phyloP scores from a whole-genome alignment of 2,113 vertebrate genomes.

The Tor tambroides region DNA sequence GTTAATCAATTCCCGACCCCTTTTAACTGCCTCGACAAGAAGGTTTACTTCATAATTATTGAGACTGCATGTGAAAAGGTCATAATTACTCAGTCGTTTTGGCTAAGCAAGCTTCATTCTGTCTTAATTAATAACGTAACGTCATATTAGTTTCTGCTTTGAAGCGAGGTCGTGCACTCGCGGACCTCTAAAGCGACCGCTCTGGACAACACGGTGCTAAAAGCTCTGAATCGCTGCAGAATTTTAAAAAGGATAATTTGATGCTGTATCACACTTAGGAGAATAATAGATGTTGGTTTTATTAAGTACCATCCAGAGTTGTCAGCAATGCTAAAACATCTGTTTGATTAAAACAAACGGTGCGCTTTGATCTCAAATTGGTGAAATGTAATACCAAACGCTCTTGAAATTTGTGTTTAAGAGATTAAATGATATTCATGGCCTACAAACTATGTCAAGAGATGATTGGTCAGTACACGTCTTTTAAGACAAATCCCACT shows the following conservation, averaged over 20 bases:
- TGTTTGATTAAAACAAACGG: background rate
- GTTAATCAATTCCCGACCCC: constrained; percentile 17
- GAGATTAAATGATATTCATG: background rate
- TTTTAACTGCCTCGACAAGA: constrained; percentile 45
- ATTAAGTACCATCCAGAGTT: background rate
- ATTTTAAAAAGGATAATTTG: background rate
- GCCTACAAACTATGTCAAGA: background rate
- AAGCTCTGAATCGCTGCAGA: constrained; percentile 25
- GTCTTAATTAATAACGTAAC: constrained; percentile 41
- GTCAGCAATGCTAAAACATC: background rate
- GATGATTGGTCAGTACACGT: background rate
- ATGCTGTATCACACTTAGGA: background rate
- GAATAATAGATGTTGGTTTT: background rate
- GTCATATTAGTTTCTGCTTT: constrained; percentile 39
- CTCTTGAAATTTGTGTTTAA: background rate
- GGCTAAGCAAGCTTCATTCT: constrained; percentile 44
- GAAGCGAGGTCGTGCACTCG: constrained; percentile 32
- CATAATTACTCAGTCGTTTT: constrained; percentile 54
- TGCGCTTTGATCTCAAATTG: background rate
- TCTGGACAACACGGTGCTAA: constrained; percentile 34
- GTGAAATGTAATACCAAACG: background rate
- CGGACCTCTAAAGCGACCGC: background rate
- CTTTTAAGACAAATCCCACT: background rate
- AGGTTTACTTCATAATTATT: constrained; percentile 26
- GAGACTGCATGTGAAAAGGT: constrained; percentile 39